A percentile compares a stretch with the other conserved stretches of the same genome.
Conservation (phyloP, 2,797 vertebrate species). For the Corythornis leucogaster region DNA sequence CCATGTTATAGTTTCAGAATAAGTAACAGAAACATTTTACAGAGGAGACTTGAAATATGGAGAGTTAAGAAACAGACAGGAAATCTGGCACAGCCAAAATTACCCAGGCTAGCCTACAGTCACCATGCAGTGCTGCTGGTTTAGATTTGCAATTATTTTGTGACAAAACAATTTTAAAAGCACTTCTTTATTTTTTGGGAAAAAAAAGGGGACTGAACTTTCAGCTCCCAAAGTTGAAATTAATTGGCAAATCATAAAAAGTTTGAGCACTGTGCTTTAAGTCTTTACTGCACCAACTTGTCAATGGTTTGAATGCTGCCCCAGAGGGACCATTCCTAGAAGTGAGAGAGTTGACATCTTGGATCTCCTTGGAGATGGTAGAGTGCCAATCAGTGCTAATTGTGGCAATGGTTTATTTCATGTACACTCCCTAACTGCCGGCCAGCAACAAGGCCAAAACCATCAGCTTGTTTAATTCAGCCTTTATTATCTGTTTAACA, state of each 20-base stretch:
- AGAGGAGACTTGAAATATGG: background rate
- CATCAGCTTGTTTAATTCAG: background rate
- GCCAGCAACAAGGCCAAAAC: background rate
- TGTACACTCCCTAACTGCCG: background rate
- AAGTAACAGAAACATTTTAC: background rate
- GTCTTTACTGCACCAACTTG: background rate
- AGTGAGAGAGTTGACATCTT: background rate
- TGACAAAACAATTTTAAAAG: background rate
- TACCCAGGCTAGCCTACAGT: background rate
- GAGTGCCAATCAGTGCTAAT: background rate
- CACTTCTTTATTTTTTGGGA: background rate
- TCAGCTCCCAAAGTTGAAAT: background rate
- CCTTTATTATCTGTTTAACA: conserved; percentile 11
- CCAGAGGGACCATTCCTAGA: background rate
- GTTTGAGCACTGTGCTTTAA: background rate
- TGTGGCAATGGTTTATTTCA: background rate
- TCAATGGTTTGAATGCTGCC: background rate
- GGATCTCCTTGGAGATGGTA: background rate
- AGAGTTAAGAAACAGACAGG: background rate
- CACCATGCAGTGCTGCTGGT: background rate
- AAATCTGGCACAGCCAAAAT: background rate
- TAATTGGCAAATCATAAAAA: background rate
- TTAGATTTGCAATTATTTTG: background rate
- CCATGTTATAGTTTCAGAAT: background rate
- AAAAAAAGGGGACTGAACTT: background rate